Base-by-base conservation (phyloP, 2,888 invertebrate species). In the Monochamus alternatus region DNA sequence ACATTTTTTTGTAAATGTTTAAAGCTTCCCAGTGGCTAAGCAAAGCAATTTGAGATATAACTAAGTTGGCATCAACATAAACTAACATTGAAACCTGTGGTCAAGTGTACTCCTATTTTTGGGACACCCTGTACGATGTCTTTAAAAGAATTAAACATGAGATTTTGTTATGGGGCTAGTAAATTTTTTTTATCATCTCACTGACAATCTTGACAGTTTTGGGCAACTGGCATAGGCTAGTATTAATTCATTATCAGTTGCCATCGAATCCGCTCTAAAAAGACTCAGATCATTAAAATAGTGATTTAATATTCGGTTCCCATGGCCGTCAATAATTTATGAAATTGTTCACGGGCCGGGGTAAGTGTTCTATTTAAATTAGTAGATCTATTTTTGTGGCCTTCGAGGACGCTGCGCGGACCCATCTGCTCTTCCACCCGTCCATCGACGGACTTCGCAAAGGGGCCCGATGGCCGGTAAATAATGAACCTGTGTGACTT, bases 401-500 rank as follows among this genome's bases (percentile, higher is more conserved):
- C 84, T 83, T 83, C 83, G 77, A 78, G 80, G 82, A 75, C 79
- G 80, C 78, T 79, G 82, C 74, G 77, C 68, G 74, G 71, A 74
- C 76, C 75, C 71, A 47, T 64, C 47, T 31, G 64, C 60, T 32
- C 60, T 32, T 60, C 60, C 60, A 32, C 73, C 74, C 74, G 71
- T 77, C 66, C 76, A 73, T 52, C 75, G 81, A 80, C 84, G 84
- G 85, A 85, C 86, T 87, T 85, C 79, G 86, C 86, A 87, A 87
- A 87, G 87, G 84, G 81, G 84, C 84, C 84, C 83, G 83, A 85
- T 86, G 82, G 83, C 83, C 84, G 82, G 87, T 88, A 88, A 88
- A 87, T 88, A 87, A 88, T 88, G 87, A 87, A 87, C 84, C 86
- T 86, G 84, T 84, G 87, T 87, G 88, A 88, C 87, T 86, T 87